Conservation (phyloP, 1,140 invertebrate genomes). For the Zaprionus capensis region DNA sequence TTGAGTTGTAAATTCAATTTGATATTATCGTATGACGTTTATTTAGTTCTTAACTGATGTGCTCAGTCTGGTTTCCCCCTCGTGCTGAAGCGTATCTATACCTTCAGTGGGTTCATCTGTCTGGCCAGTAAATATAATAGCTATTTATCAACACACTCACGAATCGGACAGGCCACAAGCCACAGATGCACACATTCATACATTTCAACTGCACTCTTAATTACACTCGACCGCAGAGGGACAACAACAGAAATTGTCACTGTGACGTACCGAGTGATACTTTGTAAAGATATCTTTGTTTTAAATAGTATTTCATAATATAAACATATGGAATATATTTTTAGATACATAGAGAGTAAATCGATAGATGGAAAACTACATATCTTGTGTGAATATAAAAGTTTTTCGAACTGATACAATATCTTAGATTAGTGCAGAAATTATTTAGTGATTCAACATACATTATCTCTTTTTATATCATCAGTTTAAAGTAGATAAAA, state of each 20-base stretch:
- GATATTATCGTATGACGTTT: not conserved
- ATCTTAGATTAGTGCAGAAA: no score
- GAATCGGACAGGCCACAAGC: constrained; percentile 25
- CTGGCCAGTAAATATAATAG: constrained; percentile 20
- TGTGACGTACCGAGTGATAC: not conserved
- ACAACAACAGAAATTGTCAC: not conserved
- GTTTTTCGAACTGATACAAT: not conserved
- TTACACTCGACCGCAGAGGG: constrained; percentile 41
- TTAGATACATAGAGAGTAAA: no score
- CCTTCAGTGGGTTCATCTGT: constrained; percentile 9
- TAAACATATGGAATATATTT: no score
- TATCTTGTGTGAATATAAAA: not conserved
- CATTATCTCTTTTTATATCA: no score
- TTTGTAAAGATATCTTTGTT: not conserved
- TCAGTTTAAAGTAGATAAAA: no score
- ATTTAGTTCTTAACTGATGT: not conserved
- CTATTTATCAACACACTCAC: constrained; percentile 22
- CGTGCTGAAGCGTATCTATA: not conserved
- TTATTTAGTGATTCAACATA: no score
- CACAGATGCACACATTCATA: constrained; percentile 14
- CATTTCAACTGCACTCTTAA: constrained; percentile 33
- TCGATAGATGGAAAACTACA: no score
- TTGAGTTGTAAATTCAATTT: not conserved
- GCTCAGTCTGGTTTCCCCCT: not conserved
- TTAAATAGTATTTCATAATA: not conserved